phyloP scores from a whole-genome alignment of 2,888 invertebrate species.

The Phania funesta region DNA sequence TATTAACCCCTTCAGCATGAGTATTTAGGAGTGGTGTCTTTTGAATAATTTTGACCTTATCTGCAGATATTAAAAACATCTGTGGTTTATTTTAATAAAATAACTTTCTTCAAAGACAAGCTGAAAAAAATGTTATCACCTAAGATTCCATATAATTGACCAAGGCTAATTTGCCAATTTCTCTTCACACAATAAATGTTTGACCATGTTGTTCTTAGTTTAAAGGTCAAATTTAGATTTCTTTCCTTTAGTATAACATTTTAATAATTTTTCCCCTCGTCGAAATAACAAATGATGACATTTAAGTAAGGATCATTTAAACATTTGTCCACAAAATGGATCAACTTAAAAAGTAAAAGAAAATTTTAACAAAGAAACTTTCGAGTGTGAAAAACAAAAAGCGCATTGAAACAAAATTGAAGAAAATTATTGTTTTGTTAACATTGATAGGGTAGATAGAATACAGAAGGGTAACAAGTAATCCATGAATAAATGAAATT shows the following conservation, averaged over 20 bases:
- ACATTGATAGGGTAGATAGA: not conserved
- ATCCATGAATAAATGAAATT: slow-evolving; percentile 66
- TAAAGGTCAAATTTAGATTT: slow-evolving; percentile 34
- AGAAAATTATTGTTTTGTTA: slow-evolving; percentile 30
- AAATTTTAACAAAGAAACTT: slow-evolving; percentile 1
- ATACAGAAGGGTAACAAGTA: slow-evolving; percentile 21
- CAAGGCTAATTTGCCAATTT: not conserved
- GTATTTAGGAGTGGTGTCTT: no score
- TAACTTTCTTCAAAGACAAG: no score
- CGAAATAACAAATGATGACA: slow-evolving; percentile 44
- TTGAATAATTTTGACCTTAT: no score
- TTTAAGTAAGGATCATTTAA: slow-evolving; percentile 56
- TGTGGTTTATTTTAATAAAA: no score
- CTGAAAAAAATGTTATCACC: no score
- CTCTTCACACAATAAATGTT: not conserved
- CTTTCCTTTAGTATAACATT: slow-evolving; percentile 1
- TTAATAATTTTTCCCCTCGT: not conserved
- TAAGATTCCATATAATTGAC: no score
- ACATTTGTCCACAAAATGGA: slow-evolving; percentile 42
- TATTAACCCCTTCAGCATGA: no score
- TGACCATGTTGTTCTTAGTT: not conserved
- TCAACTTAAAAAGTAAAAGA: not conserved
- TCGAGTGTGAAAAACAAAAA: not conserved
- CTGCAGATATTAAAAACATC: no score
- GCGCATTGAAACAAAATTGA: not conserved